phyloP scores from a whole-genome alignment of 2,797 vertebrate genomes.

The Argentina silus region DNA sequence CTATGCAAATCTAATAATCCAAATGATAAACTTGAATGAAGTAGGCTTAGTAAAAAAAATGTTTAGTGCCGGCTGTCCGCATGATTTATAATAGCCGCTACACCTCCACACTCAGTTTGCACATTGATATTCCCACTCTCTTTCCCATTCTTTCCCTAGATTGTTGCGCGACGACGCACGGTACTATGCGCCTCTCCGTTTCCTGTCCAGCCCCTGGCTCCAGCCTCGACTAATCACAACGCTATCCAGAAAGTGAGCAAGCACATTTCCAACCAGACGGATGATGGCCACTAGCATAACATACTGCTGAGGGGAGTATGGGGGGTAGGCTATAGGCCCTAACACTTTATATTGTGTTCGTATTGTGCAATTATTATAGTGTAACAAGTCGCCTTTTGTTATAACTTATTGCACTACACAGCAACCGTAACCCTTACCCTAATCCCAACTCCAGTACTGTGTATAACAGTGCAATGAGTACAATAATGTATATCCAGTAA shows the following conservation, averaged over 20 bases:
- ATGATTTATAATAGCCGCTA: conserved; percentile 45
- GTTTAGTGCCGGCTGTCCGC: conserved; percentile 29
- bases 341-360: too few species aligned
- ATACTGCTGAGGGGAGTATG: too few species aligned
- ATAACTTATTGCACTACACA: too few species aligned
- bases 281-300: too few species aligned
- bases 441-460: too few species aligned
- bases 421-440: too few species aligned
- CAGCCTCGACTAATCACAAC: conserved; percentile 45
- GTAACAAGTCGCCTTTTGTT: too few species aligned
- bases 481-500: too few species aligned
- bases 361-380: too few species aligned
- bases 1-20: neutral
- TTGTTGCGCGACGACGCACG: conserved; percentile 54
- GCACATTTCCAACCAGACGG: neutral
- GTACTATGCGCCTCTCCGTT: conserved; percentile 71
- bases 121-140: conserved; percentile 29
- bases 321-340: neutral
- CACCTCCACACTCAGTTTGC: conserved; percentile 28
- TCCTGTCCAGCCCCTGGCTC: conserved; percentile 77
- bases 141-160: conserved; percentile 66
- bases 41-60: neutral
- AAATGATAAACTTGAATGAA: neutral
- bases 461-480: too few species aligned
- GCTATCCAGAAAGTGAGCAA: conserved; percentile 5